These are phyloP conservation scores for Phymorhynchus buccinoides DNA, from an alignment of 1,140 invertebrate genomes.

Conservation along the genomic window DNA sequence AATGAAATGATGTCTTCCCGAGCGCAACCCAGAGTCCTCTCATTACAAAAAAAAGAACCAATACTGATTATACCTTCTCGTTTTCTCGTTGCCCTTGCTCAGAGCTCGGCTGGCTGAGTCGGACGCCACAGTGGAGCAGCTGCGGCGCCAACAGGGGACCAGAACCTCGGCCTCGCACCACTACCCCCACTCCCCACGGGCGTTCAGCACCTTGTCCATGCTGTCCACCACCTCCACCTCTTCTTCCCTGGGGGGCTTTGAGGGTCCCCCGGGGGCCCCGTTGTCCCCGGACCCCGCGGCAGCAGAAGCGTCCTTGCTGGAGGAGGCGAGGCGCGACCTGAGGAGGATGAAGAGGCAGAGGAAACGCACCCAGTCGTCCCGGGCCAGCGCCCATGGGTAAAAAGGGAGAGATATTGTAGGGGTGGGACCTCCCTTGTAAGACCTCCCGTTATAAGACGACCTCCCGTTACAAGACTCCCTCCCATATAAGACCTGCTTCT, in stretches of 20 bases:
- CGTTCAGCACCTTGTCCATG: slow-evolving; percentile 55
- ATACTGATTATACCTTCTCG: no score
- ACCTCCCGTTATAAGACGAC: no score
- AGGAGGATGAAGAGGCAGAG: slow-evolving; percentile 76
- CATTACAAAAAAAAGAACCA: no score
- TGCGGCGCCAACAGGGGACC: no score
- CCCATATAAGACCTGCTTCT: no score
- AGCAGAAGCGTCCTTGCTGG: slow-evolving; percentile 72
- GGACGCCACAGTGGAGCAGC: slow-evolving; percentile 80
- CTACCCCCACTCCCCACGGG: slow-evolving; percentile 61
- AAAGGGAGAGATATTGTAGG: background rate
- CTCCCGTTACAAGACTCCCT: no score
- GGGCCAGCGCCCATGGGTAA: slow-evolving; percentile 34
- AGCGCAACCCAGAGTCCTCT: no score
- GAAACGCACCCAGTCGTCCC: slow-evolving; percentile 51
- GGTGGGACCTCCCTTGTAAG: no score
- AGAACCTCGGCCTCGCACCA: background rate
- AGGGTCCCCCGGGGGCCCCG: no score
- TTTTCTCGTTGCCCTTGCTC: slow-evolving; percentile 21
- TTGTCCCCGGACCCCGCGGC: slow-evolving; percentile 48
- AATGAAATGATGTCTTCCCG: no score
- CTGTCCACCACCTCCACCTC: slow-evolving; percentile 53
- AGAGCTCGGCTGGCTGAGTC: slow-evolving; percentile 83
- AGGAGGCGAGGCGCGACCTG: slow-evolving; percentile 81
- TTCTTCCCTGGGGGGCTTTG: slow-evolving; percentile 51